These are phyloP conservation scores for Aethes cnicana DNA, from an alignment of 2,888 invertebrate species.

Conservation along the genomic window DNA sequence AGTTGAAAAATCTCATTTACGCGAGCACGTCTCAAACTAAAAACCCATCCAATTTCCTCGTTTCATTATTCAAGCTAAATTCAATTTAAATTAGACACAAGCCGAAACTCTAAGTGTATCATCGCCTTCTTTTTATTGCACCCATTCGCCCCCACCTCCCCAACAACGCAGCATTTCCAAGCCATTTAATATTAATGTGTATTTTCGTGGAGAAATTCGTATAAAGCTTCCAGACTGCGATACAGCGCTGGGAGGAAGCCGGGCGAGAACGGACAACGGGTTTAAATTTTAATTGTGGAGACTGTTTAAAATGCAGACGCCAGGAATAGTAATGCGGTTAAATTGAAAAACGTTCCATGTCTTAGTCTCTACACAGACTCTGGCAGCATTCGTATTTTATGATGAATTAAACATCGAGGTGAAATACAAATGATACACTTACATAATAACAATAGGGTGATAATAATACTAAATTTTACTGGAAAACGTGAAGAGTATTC, in stretches of 20 bases:
- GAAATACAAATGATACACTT: no score
- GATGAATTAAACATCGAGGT: no score
- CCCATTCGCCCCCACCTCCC: slow-evolving; percentile 51
- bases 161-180: slow-evolving; percentile 81
- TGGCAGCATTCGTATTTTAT: no score
- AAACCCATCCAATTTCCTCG: slow-evolving; percentile 31
- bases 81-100: slow-evolving; percentile 34
- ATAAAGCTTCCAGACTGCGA: slow-evolving; percentile 77
- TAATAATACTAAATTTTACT: no score
- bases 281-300: slow-evolving; percentile 73
- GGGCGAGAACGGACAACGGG: slow-evolving; percentile 65
- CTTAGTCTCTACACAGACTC: background rate
- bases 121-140: slow-evolving; percentile 75
- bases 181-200: slow-evolving; percentile 84
- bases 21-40: slow-evolving; percentile 30
- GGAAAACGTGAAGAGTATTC: no score
- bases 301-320: slow-evolving; percentile 36
- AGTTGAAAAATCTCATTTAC: slow-evolving; percentile 30
- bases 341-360: slow-evolving; percentile 18
- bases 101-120: slow-evolving; percentile 47
- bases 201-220: slow-evolving; percentile 82
- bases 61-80: slow-evolving; percentile 33
- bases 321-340: slow-evolving; percentile 21
- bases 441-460: no score
- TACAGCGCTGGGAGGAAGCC: slow-evolving; percentile 66